A percentile compares a stretch with the other conserved stretches of the same genome.
phyloP scores from a whole-genome alignment of 2,113 vertebrate species.

The Athene noctua region DNA sequence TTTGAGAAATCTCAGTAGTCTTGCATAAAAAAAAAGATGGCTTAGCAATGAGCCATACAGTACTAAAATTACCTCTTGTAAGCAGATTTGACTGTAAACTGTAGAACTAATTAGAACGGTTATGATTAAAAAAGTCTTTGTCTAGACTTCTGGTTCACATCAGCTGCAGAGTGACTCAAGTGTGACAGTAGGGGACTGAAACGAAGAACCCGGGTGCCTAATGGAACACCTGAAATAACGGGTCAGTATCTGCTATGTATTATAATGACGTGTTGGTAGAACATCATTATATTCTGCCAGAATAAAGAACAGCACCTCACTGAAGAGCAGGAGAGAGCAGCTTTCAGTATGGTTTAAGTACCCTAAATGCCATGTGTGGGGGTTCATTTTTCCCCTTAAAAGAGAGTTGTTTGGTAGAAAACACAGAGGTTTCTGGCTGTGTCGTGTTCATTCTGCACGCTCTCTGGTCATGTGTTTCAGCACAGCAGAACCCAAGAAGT shows the following conservation, averaged over 20 bases:
- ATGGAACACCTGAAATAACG: neutral
- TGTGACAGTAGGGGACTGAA: neutral
- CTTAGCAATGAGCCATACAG: neutral
- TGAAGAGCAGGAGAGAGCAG: neutral
- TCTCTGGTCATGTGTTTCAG: neutral
- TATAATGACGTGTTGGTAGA: neutral
- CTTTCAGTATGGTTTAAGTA: neutral
- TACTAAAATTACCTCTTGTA: neutral
- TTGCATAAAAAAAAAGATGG: neutral
- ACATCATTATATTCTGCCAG: neutral
- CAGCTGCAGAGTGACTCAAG: neutral
- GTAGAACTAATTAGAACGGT: neutral
- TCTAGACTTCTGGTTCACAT: neutral
- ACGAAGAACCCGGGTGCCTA: neutral
- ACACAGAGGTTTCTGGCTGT: neutral
- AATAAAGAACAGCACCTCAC: neutral
- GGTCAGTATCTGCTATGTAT: neutral
- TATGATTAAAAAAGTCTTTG: neutral
- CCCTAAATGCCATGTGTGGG: neutral
- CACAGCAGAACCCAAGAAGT: neutral
- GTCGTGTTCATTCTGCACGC: neutral
- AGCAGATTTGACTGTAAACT: neutral
- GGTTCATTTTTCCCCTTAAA: neutral
- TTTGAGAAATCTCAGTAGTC: neutral
- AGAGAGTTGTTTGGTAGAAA: neutral